A percentile compares a stretch with the other conserved stretches of the same genome.
These are phyloP conservation scores for Melitaea cinxia DNA, from an alignment of 1,140 invertebrate species.

Conservation along the genomic window DNA sequence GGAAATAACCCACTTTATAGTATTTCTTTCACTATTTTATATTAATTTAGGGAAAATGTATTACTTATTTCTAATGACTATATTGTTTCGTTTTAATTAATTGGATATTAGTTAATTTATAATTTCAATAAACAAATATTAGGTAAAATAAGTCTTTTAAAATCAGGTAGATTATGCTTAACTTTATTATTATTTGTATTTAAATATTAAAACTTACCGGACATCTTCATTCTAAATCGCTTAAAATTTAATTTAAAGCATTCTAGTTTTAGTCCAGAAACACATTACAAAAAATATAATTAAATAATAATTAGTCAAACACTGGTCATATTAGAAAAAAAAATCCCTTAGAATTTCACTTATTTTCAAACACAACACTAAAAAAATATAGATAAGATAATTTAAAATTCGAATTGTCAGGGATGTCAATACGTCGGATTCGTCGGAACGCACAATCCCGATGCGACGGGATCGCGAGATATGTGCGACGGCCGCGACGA, in stretches of 20 bases:
- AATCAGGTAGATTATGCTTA: not conserved
- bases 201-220: slow-evolving; percentile 69
- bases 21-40: no score
- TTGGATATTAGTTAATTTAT: no score
- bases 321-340: slow-evolving; percentile 18
- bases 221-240: slow-evolving; percentile 73
- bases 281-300: slow-evolving; percentile 31
- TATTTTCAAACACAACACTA: slow-evolving; percentile 21
- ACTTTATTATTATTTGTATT: no score
- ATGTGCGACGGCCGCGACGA: slow-evolving; percentile 72
- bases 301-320: no score
- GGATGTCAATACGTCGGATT: slow-evolving; percentile 31
- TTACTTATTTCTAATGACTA: no score
- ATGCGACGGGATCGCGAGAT: slow-evolving; percentile 44
- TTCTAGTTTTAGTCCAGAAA: slow-evolving; percentile 38
- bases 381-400: slow-evolving; percentile 26
- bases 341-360: not conserved
- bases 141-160: no score
- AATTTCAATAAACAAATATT: no score
- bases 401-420: slow-evolving; percentile 38
- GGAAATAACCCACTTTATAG: no score
- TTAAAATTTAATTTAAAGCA: slow-evolving; percentile 49
- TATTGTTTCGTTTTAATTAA: no score
- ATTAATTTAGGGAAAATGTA: no score
- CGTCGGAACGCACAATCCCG: slow-evolving; percentile 44